Conservation (phyloP, 2,113 vertebrate genomes). For the Misgurnus anguillicaudatus region DNA sequence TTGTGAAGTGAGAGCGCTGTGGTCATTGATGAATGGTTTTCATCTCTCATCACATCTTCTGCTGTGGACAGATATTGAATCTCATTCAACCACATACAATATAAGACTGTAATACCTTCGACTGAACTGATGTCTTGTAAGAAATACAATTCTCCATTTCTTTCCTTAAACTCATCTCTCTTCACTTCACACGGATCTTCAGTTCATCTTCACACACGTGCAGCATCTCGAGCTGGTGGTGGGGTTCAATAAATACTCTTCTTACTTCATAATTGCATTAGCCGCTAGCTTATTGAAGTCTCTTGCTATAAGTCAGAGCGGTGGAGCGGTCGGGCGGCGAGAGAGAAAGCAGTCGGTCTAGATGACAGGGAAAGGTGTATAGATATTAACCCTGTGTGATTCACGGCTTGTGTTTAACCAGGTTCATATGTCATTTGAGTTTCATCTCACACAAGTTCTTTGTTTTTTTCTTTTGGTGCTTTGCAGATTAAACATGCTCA, state of each 20-base stretch:
- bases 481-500: too few relatives aligned
- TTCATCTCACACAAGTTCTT: too few relatives aligned
- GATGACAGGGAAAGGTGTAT: not conserved
- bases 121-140: conserved; percentile 52
- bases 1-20: too few relatives aligned
- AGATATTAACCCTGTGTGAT: not conserved
- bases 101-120: conserved; percentile 37
- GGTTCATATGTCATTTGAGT: too few relatives aligned
- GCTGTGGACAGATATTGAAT: conserved; percentile 38
- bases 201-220: conserved; percentile 4
- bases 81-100: conserved; percentile 51
- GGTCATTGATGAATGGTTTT: too few relatives aligned
- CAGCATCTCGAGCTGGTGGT: conserved; percentile 33
- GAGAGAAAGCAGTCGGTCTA: conserved; percentile 54
- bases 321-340: conserved; percentile 51
- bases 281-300: conserved; percentile 69
- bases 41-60: not conserved
- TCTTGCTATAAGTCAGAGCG: conserved; percentile 60
- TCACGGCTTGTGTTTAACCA: too few relatives aligned
- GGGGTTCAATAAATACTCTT: conserved; percentile 62
- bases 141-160: conserved; percentile 50
- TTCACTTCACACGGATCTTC: conserved; percentile 42
- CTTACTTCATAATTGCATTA: conserved; percentile 70
- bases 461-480: too few relatives aligned
- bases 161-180: conserved; percentile 40